Evolutionary conservation across 2,113 vertebrate genomes (phyloP).

Genomic region (Tiliqua scincoides): DNA sequence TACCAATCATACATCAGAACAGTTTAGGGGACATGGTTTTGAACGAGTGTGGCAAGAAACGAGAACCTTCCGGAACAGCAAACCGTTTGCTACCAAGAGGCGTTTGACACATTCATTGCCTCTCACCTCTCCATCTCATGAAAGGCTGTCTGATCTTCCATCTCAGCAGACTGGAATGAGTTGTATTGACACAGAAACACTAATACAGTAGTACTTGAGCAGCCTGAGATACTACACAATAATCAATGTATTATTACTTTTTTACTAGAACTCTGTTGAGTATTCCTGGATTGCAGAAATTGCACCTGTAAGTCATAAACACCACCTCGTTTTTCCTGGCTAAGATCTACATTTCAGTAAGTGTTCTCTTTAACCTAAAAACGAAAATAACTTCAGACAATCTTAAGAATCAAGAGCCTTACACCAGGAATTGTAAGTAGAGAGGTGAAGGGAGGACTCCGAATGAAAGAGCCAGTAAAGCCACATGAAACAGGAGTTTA

Average conservation of each 20-base stretch:
- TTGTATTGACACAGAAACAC: conserved; percentile 1
- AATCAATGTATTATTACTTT: conserved; percentile 10
- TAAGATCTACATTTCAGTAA: background rate
- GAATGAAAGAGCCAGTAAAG: background rate
- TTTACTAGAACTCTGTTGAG: conserved; percentile 36
- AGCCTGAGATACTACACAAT: conserved; percentile 1
- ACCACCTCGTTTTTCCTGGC: conserved; percentile 17
- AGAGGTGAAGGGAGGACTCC: background rate
- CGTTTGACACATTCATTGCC: conserved; percentile 60
- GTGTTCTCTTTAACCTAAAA: conserved; percentile 16
- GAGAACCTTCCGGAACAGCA: conserved; percentile 33
- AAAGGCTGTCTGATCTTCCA: conserved; percentile 44
- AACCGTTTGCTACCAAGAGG: conserved; percentile 9
- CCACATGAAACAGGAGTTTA: conserved; percentile 1
- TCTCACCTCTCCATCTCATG: conserved; percentile 47
- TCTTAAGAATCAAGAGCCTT: conserved; percentile 23
- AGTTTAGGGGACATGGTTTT: background rate
- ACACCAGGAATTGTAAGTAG: background rate
- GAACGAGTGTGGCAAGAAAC: conserved; percentile 36
- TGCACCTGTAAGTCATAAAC: conserved; percentile 41
- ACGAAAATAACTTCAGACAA: conserved; percentile 53
- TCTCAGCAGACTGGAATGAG: conserved; percentile 1
- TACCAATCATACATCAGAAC: background rate
- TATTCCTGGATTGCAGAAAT: conserved; percentile 21
- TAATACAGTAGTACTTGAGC: background rate